phyloP scores from a whole-genome alignment of 2,113 vertebrate genomes.

The Carassius auratus region DNA sequence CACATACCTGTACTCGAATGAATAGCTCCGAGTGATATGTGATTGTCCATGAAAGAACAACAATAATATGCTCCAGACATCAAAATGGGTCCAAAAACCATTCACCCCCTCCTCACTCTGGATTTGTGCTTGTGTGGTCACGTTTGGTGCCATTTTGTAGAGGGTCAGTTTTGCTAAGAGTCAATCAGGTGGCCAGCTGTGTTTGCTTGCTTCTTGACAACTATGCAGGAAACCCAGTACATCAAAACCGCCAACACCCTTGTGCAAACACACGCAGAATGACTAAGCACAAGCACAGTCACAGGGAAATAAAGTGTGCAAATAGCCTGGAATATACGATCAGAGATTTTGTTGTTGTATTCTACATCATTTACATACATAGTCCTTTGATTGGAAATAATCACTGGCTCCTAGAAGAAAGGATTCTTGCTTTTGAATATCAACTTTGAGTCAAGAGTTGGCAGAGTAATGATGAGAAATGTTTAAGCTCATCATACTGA shows the following conservation, averaged over 20 bases:
- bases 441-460: background rate
- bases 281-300: background rate
- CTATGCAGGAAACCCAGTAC: conserved; percentile 38
- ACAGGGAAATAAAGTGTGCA: background rate
- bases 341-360: background rate
- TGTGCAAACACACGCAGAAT: conserved; percentile 19
- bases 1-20: background rate
- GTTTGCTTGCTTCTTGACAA: conserved; percentile 62
- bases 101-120: background rate
- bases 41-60: background rate
- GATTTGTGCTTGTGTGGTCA: conserved; percentile 26
- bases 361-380: background rate
- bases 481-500: background rate
- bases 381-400: background rate
- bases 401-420: background rate
- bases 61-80: background rate
- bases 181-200: conserved; percentile 70
- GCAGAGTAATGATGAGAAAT: background rate
- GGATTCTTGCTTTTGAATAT: background rate
- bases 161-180: conserved; percentile 54
- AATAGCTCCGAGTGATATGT: background rate
- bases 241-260: conserved; percentile 23
- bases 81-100: background rate
- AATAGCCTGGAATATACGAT: background rate
- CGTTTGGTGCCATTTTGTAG: conserved; percentile 33